A percentile compares a stretch with the other conserved stretches of the same genome.
Conservation (phyloP, 2,113 vertebrate species). For the Lampris megalopsis region DNA sequence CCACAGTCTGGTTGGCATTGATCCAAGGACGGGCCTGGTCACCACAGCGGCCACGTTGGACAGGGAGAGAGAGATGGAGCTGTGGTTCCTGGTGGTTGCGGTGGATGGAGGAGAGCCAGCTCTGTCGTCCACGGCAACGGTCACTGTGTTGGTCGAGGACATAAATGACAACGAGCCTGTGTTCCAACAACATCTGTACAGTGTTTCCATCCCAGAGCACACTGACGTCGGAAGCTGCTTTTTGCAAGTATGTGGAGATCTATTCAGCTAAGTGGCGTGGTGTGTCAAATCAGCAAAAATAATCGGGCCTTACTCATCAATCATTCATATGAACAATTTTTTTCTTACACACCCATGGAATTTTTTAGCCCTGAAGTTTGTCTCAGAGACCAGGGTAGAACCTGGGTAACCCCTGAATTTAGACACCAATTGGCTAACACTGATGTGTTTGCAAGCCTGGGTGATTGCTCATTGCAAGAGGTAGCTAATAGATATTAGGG, state of each 20-base stretch:
- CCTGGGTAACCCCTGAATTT: too few species aligned
- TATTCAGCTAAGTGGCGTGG: background rate
- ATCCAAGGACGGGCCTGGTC: conserved; percentile 83
- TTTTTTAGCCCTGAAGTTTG: too few species aligned
- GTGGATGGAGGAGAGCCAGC: conserved; percentile 84
- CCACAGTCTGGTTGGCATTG: conserved; percentile 75
- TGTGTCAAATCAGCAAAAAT: background rate
- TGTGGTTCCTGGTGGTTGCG: conserved; percentile 86
- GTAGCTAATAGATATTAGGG: too few species aligned
- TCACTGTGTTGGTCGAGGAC: conserved; percentile 85
- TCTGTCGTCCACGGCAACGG: conserved; percentile 83
- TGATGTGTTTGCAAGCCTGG: too few species aligned
- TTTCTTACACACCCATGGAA: too few species aligned
- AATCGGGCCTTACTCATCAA: too few species aligned
- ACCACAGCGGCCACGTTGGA: conserved; percentile 82
- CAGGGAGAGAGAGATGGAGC: conserved; percentile 80
- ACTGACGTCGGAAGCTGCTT: conserved; percentile 82
- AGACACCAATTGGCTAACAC: too few species aligned
- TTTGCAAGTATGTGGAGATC: conserved; percentile 85
- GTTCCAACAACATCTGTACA: conserved; percentile 88
- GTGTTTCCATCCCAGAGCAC: conserved; percentile 85
- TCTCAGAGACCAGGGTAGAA: too few species aligned
- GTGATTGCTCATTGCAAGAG: too few species aligned
- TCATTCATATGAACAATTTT: background rate
- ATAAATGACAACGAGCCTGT: conserved; percentile 92